Base-by-base conservation (phyloP, 2,113 vertebrate genomes). In the Ia io region DNA sequence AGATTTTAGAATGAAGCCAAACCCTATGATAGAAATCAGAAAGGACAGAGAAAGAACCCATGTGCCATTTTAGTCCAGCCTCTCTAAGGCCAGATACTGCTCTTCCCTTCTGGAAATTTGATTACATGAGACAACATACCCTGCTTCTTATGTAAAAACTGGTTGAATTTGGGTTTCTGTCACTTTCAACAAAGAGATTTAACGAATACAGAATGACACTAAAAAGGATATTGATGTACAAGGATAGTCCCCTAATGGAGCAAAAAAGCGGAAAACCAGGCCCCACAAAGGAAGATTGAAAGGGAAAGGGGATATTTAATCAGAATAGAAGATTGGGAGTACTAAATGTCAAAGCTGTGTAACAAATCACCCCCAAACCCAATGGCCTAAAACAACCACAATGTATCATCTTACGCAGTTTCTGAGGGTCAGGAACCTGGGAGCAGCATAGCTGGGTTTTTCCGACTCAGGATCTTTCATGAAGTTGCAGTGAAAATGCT, bases 141-240 rank as follows among this genome's bases (percentile, higher is more conserved):
- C 40, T 13, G 2, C 11, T 35, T 92, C 85, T 93, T 76, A 53
- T 59, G 16, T 4, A 87, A 53, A 40, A 94, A 47, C 51, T 89
- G 6, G 28, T 71, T 87, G 80, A 87, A 74, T 94, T 25, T 90
- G 53, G 40, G 37, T 91, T 89, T 94, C 7, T 93, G 40, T 87
- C 47, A 1, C 51, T 53, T 95, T 82, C 37, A 77, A 9, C 71
- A 74, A 51, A 51, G 44, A 86, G 56, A 51, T 71, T 94, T 87
- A 59, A 42, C 32, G 63, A 89, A 86, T 42, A 23, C 3, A 76
- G 20, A 92, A 5, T 35, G 70, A 93, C 71, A 77, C 5, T 73
- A 37, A 65, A 95, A 94, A 84, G 51, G 12, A 56, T n/a, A 47
- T 59, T 94, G 76, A 84, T 1, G 20, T 80, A 32, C 0, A 84